Percentiles rank a stretch among this genome's conserved stretches.
Evolutionary conservation across 1,140 invertebrate species (phyloP).

Genomic region (Philaenus spumarius): DNA sequence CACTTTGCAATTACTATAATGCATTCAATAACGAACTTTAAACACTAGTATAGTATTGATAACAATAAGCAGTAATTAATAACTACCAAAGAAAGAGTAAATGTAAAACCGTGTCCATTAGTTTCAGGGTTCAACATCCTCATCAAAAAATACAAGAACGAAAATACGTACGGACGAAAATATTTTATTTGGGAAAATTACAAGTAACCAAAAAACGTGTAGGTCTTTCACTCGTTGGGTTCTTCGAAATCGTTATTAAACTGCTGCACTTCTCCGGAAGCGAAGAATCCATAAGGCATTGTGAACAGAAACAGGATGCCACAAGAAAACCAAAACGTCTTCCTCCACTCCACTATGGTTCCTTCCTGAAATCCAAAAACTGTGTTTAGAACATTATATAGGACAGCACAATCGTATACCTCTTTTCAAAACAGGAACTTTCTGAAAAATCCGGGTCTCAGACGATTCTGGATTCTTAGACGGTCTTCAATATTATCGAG

Average conservation of each 20-base stretch:
- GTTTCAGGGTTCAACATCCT: too few species aligned
- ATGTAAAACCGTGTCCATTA: too few species aligned
- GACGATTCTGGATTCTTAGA: neutral
- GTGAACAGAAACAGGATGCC: constrained; percentile 40
- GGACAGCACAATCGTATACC: neutral
- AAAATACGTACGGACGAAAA: too few species aligned
- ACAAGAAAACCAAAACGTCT: constrained; percentile 43
- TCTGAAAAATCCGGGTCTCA: neutral
- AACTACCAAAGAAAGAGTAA: too few species aligned
- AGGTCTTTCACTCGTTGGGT: too few species aligned
- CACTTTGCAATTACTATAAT: too few species aligned
- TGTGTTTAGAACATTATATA: neutral
- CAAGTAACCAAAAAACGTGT: too few species aligned
- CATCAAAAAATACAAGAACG: too few species aligned
- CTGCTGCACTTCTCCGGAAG: constrained; percentile 27
- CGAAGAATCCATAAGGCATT: constrained; percentile 37
- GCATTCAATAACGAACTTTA: too few species aligned
- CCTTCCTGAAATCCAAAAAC: constrained; percentile 3
- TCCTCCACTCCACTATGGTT: constrained; percentile 41
- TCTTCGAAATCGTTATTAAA: constrained; percentile 25
- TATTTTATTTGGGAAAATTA: too few species aligned
- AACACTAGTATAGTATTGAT: too few species aligned
- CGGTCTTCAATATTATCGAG: neutral
- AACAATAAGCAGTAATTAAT: too few species aligned
- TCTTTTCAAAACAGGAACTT: neutral